Evolutionary conservation across 64 coral and sea anemone species (phyloP), one percentile per base, ranked within the genome.

Genomic region (Cladopsammia gracilis): DNA sequence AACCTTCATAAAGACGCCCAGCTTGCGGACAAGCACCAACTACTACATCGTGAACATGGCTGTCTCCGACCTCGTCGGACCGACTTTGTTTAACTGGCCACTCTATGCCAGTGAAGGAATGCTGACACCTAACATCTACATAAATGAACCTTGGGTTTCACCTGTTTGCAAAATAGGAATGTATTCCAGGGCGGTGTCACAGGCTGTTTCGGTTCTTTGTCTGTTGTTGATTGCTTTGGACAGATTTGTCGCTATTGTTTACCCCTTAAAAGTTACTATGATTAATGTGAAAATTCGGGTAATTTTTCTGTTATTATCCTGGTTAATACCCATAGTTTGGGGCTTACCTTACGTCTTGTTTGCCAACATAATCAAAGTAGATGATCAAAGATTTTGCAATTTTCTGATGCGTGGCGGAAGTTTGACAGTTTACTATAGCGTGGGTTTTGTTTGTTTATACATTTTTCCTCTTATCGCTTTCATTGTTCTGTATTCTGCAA

Each of bases 201-300:
- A 70, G 67, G 24, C 23, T 26, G 67, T 70, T 34, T 70, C 67
- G 10, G 24, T 70, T n/a, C 67, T 70, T 10, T 23, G 67, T 20
- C 67, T 70, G 5, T 18, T 70, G 25, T 10, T 70, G 24, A 70
- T 70, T 34, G n/a, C 20, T 42, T n/a, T 70, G 25, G 67, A 70
- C 25, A 70, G 67, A 70, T 70, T 70, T 25, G 25, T 70, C 24
- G 67, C 67, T 25, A 70, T 70, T 34, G 67, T 70, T 25, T 70
- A 26, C 25, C 67, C 67, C n/a, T 10, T 70, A 8, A 70, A 70
- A 70, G 67, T n/a, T 70, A 10, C 11, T 25, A 6, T 70, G 67
- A 25, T 70, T 10, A 70, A 70, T 70, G 67, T 24, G 67, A 70
- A 70, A 70, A 70, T 70, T 70, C 67, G n/a, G 10, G 67, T 70